phyloP scores from a whole-genome alignment of 2,888 invertebrate species.

The Netelia melanura region DNA sequence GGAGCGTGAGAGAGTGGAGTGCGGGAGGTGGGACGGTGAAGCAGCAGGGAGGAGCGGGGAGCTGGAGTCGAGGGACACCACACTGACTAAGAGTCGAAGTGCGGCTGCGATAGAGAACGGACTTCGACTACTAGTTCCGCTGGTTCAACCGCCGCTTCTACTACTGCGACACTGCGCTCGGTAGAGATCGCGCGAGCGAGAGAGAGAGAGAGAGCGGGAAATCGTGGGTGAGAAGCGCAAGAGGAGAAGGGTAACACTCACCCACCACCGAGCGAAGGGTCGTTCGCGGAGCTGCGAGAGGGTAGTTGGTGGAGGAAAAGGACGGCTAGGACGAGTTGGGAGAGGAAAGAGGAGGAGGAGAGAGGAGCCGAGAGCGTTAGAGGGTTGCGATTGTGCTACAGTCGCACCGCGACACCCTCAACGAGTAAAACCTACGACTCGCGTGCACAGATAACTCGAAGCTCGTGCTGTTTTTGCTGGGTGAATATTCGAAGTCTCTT shows the following conservation, averaged over 20 bases:
- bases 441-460: slow-evolving; percentile 57
- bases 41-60: too few relatives aligned
- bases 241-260: slow-evolving; percentile 60
- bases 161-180: slow-evolving; percentile 8
- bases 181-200: slow-evolving; percentile 18
- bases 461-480: slow-evolving; percentile 32
- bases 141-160: slow-evolving; percentile 38
- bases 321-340: slow-evolving; percentile 52
- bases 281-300: slow-evolving; percentile 34
- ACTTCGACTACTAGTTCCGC: slow-evolving; percentile 18
- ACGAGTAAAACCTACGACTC: slow-evolving; percentile 80
- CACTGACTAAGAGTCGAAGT: neutral
- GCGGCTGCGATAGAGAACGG: slow-evolving; percentile 22
- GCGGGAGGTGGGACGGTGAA: too few relatives aligned
- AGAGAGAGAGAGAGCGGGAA: slow-evolving; percentile 52
- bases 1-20: too few relatives aligned
- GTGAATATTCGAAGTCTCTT: neutral
- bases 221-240: slow-evolving; percentile 51
- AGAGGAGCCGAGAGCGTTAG: slow-evolving; percentile 75
- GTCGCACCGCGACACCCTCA: slow-evolving; percentile 84
- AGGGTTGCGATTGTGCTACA: slow-evolving; percentile 83
- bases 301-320: slow-evolving; percentile 54
- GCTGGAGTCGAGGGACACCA: neutral
- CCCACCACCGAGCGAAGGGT: slow-evolving; percentile 41
- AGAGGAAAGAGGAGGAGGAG: slow-evolving; percentile 41